Conservation (phyloP, 2,888 invertebrate genomes). For the Ormyrus labotus region DNA sequence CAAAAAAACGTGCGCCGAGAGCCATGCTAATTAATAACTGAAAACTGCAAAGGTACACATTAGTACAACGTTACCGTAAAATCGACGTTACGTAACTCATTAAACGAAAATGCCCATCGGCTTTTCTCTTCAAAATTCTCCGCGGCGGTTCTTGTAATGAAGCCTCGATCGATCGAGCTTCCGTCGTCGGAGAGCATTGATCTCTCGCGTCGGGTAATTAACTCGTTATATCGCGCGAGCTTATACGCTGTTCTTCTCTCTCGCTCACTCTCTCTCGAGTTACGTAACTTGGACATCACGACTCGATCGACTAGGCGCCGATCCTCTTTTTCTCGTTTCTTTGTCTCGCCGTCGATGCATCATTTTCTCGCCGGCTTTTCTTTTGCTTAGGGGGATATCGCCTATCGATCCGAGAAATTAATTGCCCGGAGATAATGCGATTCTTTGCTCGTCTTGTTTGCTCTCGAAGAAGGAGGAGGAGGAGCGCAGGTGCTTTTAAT, state of each 20-base stretch:
- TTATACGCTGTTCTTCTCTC: background rate
- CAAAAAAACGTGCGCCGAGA: no score
- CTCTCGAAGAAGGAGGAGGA: no score
- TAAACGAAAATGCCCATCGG: no score
- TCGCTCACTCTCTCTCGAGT: background rate
- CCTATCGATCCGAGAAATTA: conserved; percentile 32
- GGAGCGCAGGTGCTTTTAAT: conserved; percentile 28
- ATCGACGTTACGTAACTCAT: no score
- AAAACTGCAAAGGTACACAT: no score
- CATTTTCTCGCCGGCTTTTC: background rate
- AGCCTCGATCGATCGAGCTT: conserved; percentile 27
- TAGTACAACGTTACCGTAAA: no score
- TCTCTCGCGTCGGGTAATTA: conserved; percentile 40
- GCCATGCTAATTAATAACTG: no score
- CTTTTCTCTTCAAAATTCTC: no score
- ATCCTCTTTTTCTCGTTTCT: background rate
- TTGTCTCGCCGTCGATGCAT: background rate
- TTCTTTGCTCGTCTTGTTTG: conserved; percentile 3
- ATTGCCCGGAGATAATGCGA: conserved; percentile 33
- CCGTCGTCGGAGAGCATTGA: conserved; percentile 20
- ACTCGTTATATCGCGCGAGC: conserved; percentile 16
- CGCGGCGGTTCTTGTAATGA: background rate
- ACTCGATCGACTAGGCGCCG: background rate
- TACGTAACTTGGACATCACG: no score
- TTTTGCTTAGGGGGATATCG: background rate